phyloP scores from a whole-genome alignment of 2,113 vertebrate genomes.

The Gymnocephalus cernua region DNA sequence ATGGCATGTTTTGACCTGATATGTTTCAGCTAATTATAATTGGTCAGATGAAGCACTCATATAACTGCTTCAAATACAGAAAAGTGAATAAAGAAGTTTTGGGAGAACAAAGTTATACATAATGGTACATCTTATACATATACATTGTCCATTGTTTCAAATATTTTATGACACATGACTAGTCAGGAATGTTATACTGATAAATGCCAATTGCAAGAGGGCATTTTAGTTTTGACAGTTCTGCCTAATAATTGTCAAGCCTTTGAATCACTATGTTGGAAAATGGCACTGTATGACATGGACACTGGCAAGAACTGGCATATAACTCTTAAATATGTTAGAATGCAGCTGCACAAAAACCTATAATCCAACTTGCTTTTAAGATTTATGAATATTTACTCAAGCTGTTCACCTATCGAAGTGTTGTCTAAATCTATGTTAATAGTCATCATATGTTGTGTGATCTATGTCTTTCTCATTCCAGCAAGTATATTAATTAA shows the following conservation, averaged over 20 bases:
- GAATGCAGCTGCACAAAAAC: not conserved
- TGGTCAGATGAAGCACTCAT: conserved; percentile 42
- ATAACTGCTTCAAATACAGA: conserved; percentile 30
- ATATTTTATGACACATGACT: conserved; percentile 37
- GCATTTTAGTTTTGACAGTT: conserved; percentile 32
- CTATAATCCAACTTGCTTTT: not conserved
- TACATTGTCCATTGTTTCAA: conserved; percentile 1
- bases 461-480: conserved; percentile 29
- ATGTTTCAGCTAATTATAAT: conserved; percentile 67
- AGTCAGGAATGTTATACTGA: conserved; percentile 30
- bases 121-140: conserved; percentile 18
- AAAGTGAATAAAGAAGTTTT: conserved; percentile 28
- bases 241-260: conserved; percentile 25
- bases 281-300: conserved; percentile 33
- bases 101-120: not conserved
- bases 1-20: conserved; percentile 71
- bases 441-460: not conserved
- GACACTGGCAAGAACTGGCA: conserved; percentile 36
- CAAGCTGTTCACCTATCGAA: not conserved
- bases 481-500: not conserved
- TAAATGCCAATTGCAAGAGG: conserved; percentile 41
- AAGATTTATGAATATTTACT: conserved; percentile 14
- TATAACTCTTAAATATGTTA: conserved; percentile 38
- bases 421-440: conserved; percentile 9
- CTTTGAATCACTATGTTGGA: conserved; percentile 38